Percentiles rank a stretch among this genome's conserved stretches.
phyloP scores from a whole-genome alignment of 1,140 invertebrate genomes.

The Zaprionus ornatus region DNA sequence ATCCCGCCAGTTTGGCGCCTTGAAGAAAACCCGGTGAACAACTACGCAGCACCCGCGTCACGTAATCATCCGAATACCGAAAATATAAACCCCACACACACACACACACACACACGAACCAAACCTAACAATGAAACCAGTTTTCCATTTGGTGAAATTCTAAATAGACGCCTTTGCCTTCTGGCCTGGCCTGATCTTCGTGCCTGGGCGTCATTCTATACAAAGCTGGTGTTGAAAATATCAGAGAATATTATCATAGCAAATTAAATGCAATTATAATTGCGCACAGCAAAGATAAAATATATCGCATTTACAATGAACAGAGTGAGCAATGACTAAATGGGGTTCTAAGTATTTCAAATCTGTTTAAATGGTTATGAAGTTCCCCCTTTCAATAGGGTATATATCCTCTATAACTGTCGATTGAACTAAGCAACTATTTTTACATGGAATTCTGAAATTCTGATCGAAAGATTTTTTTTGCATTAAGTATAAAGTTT shows the following conservation, averaged over 20 bases:
- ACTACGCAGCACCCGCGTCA: slow-evolving; percentile 54
- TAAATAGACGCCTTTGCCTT: slow-evolving; percentile 13
- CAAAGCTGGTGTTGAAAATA: slow-evolving; percentile 59
- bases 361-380: background rate
- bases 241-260: slow-evolving; percentile 46
- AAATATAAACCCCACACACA: slow-evolving; percentile 15
- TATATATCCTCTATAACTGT: too few relatives aligned
- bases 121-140: slow-evolving; percentile 47
- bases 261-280: slow-evolving; percentile 70
- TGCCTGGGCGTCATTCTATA: slow-evolving; percentile 45
- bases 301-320: slow-evolving; percentile 20
- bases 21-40: slow-evolving; percentile 34
- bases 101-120: background rate
- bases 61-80: slow-evolving; percentile 62
- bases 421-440: too few relatives aligned
- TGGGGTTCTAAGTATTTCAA: background rate
- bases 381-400: too few relatives aligned
- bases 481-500: background rate
- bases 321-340: slow-evolving; percentile 28
- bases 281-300: slow-evolving; percentile 59
- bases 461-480: too few relatives aligned
- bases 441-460: too few relatives aligned
- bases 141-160: slow-evolving; percentile 76
- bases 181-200: background rate
- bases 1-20: slow-evolving; percentile 2